Conservation (phyloP, 1,140 invertebrate species). For the Polypedilum vanderplanki region DNA sequence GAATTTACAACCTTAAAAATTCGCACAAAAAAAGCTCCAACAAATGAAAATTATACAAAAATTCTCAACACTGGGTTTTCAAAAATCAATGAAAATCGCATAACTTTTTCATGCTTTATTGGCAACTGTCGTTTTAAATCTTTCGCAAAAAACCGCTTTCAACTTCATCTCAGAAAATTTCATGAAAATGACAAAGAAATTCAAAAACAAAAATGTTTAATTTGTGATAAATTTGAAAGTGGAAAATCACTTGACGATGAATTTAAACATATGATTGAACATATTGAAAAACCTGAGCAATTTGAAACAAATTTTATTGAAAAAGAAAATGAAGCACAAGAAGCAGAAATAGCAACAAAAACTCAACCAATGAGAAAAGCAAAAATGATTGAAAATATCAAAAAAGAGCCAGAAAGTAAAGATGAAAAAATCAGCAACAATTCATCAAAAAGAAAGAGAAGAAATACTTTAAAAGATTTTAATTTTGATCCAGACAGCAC, state of each 20-base stretch:
- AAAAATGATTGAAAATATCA: no score
- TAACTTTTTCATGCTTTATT: neutral
- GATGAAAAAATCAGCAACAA: no score
- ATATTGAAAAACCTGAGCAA: neutral
- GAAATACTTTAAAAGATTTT: no score
- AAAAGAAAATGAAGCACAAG: neutral
- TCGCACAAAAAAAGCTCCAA: neutral
- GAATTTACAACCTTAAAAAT: no score
- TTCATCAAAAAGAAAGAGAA: no score
- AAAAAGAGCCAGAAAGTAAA: no score
- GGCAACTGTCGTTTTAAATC: neutral
- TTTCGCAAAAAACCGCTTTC: neutral
- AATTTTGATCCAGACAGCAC: no score
- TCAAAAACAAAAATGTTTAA: neutral
- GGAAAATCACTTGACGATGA: neutral
- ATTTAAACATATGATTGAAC: neutral
- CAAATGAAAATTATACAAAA: neutral
- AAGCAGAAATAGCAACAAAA: neutral
- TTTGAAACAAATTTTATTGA: neutral
- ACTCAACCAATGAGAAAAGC: no score
- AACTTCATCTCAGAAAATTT: no score
- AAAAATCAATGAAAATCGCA: neutral
- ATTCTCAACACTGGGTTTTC: neutral
- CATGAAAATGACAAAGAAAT: neutral
- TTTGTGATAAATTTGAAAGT: neutral